These are phyloP conservation scores for Distichodus sexfasciatus DNA, from an alignment of 2,797 vertebrate genomes.

Conservation along the genomic window DNA sequence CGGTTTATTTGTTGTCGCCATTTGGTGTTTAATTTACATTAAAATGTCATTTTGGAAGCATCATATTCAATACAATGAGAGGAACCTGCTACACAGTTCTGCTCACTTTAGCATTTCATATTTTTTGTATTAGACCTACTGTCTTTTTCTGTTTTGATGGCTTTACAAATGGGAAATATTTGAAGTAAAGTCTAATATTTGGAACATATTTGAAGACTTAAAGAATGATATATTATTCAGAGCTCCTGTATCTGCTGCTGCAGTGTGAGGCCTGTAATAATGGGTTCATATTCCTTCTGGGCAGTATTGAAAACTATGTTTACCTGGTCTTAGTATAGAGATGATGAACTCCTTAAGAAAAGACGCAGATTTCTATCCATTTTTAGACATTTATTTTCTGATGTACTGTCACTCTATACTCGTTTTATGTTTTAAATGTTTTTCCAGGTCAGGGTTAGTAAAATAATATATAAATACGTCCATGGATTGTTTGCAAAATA, in stretches of 20 bases:
- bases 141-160: background rate
- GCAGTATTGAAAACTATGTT: conserved; percentile 5
- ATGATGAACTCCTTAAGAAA: too few species aligned
- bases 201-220: background rate
- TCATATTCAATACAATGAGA: background rate
- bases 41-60: background rate
- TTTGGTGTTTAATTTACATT: background rate
- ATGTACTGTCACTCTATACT: too few species aligned
- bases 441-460: conserved; percentile 43
- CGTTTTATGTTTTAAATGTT: conserved; percentile 8
- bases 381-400: too few species aligned
- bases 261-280: background rate
- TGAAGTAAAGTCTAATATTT: too few species aligned
- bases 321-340: too few species aligned
- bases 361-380: too few species aligned
- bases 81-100: background rate
- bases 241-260: background rate
- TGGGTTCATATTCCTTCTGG: background rate
- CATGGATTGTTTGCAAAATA: conserved; percentile 52
- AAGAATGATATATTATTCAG: conserved; percentile 4
- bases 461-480: conserved; percentile 51
- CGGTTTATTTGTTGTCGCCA: background rate
- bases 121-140: too few species aligned
- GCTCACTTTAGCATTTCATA: background rate
- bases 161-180: too few species aligned